Evolutionary conservation across 1,140 invertebrate species (phyloP), one percentile per base, ranked within the genome.

Genomic region (Nixonia krombeini): DNA sequence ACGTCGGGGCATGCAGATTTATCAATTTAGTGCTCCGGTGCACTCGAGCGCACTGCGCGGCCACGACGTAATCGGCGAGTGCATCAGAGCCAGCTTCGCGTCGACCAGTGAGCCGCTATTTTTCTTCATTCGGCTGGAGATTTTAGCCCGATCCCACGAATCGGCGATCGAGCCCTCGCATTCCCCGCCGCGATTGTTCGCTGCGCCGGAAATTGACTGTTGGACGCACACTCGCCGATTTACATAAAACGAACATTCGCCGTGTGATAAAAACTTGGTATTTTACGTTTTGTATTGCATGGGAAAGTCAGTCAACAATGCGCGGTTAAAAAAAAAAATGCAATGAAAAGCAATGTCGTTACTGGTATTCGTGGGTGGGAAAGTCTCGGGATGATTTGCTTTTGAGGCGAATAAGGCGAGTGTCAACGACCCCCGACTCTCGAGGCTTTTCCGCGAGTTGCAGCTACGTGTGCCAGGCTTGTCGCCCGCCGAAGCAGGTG

Each of bases 1-100:
- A 72, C 66, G 67, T 66, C 70, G 67, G 64, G 58, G 70, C 74
- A 78, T 80, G 79, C 80, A 81, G 80, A 84, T 84, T 82, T 81
- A 84, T 83, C 79, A 84, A 82, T 83, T 82, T 78, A 82, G 65
- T 63, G 62, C 68, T 58, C 62, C 61, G 66, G 40, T 73, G 70
- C 69, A 74, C 57, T 77, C 74, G 63, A 78, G 71, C 63, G 65
- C 70, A 74, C 72, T 75, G 74, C 77, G 68, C 74, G 70, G 63
- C 46, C 70, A 53, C 70, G 37, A 28, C 52, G 47, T 52, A 74
- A 75, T 75, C 72, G 31, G 37, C 57, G 58, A 56, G 45, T 58
- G 35, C 33, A 59, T 13, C 44, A 55, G 33, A 51, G 42, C 31
- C 42, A 25, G 12, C 25, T 5, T 13, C n/a, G n/a, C n/a, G n/a